Evolutionary conservation across 2,113 vertebrate species (phyloP), one percentile per base, ranked within the genome.

Genomic region (Tachycineta bicolor): DNA sequence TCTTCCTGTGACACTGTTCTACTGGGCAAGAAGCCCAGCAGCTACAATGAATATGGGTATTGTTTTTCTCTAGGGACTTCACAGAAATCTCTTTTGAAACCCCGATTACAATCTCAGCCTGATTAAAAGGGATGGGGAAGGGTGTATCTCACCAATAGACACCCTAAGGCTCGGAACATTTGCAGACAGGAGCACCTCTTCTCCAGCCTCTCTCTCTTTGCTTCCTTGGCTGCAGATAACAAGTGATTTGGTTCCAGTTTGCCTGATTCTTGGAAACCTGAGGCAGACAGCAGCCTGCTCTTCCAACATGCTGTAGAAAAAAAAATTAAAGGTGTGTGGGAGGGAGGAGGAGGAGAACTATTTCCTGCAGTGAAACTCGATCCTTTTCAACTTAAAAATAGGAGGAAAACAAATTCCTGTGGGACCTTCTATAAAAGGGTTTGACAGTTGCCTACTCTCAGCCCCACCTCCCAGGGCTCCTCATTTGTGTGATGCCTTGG

Each of bases 341-440:
- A 97, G 95, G 88, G 88, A 96, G 87, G 95, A 97, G 88, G 59
- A 96, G 95, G 87, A 92, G 90, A 91, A 97, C 97, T 97, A 97
- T 97, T 98, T 98, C 98, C 98, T 98, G 97, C 97, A 95, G 93
- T 96, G 97, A 98, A 99, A 98, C 93, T 96, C 75, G 65, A 98
- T 97, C 97, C 90, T 93, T 93, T 97, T 96, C 96, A 95, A 97
- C 97, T 97, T 97, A 96, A 96, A 96, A 98, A 98, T 95, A 97
- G 97, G 91, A 97, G 96, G 97, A 97, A 93, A 97, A 95, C 93
- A 92, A 89, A 95, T 93, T 96, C 96, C 96, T 96, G 62, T 60
- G 87, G 96, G 97, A 85, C 95, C 79, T 94, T 94, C 96, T 97
- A 78, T 91, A 93, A 84, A 96, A 97, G 84, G 68, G 43, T 82